Evolutionary conservation across 2,888 invertebrate species (phyloP).

Genomic region (Allygus modestus): DNA sequence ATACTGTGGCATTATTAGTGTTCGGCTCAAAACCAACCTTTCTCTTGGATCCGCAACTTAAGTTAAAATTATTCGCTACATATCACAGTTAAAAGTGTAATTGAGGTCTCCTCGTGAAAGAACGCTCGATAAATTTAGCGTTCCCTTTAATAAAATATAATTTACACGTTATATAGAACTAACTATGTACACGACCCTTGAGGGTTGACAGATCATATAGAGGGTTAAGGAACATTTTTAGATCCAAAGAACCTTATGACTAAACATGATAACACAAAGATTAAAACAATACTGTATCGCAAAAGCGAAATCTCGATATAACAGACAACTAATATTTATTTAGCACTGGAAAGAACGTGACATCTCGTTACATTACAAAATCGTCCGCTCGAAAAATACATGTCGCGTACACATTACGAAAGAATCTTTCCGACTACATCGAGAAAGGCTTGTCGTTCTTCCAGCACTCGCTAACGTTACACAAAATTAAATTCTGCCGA

Average conservation of each 20-base stretch:
- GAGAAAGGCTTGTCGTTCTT: slow-evolving; percentile 29
- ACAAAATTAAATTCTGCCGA: slow-evolving; percentile 58
- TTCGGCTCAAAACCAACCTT: slow-evolving; percentile 72
- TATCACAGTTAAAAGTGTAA: slow-evolving; percentile 75
- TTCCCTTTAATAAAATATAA: slow-evolving; percentile 66
- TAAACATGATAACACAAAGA: slow-evolving; percentile 58
- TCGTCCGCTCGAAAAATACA: slow-evolving; percentile 18
- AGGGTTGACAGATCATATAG: slow-evolving; percentile 70
- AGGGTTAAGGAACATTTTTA: slow-evolving; percentile 69
- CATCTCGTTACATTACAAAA: slow-evolving; percentile 40
- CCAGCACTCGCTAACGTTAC: slow-evolving; percentile 53
- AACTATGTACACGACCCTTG: slow-evolving; percentile 71
- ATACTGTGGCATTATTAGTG: slow-evolving; percentile 72
- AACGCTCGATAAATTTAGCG: slow-evolving; percentile 63
- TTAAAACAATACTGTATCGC: slow-evolving; percentile 63
- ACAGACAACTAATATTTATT: slow-evolving; percentile 60
- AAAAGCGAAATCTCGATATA: slow-evolving; percentile 47
- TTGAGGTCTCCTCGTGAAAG: slow-evolving; percentile 65
- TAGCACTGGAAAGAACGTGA: slow-evolving; percentile 64
- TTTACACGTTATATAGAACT: slow-evolving; percentile 70
- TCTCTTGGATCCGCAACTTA: slow-evolving; percentile 71
- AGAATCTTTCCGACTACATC: slow-evolving; percentile 20
- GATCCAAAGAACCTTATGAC: slow-evolving; percentile 62
- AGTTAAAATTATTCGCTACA: slow-evolving; percentile 72
- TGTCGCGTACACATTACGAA: not conserved